Base-by-base conservation (phyloP, 30 jellyfish, hydroid and myxozoan genomes). In the Chrysaora quinquecirrha region DNA sequence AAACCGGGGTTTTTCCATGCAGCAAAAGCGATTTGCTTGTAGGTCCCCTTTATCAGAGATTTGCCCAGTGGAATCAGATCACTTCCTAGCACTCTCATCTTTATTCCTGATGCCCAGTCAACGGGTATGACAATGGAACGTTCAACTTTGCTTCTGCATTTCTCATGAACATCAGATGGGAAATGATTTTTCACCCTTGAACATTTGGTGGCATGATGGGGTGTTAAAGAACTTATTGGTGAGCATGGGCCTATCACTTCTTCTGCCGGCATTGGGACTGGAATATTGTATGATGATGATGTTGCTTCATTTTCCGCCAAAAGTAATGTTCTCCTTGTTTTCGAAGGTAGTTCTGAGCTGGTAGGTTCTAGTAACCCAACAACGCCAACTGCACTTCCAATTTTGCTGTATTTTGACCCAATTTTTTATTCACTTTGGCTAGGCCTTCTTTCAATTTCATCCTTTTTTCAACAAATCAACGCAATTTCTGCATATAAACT, bases 11-110 rank as follows among this genome's bases (percentile, higher is more conserved):
- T 27, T 32, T 58, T 76, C 87, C 87, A 76, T 33, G 64, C 77
- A 1, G 87, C 87, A 49, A 14, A 7, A 7, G 87, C 87, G 25
- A 76, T 58, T 32, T n/a, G n/a, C n/a, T n/a, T n/a, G n/a, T n/a
- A n/a, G n/a, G n/a, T n/a, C n/a, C n/a, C n/a, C n/a, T n/a, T n/a
- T n/a, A n/a, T n/a, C n/a, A n/a, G n/a, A n/a, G n/a, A n/a, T n/a
- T n/a, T n/a, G n/a, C n/a, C n/a, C n/a, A n/a, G n/a, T n/a, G n/a
- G n/a, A n/a, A n/a, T n/a, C n/a, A n/a, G n/a, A n/a, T n/a, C n/a
- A n/a, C n/a, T n/a, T n/a, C n/a, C n/a, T n/a, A n/a, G n/a, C n/a
- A n/a, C n/a, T n/a, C n/a, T n/a, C n/a, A n/a, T n/a, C n/a, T n/a
- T n/a, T n/a, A n/a, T n/a, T n/a, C n/a, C n/a, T n/a, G n/a, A n/a